These are phyloP conservation scores for Deilephila porcellus DNA, from an alignment of 2,888 invertebrate species.

Conservation along the genomic window DNA sequence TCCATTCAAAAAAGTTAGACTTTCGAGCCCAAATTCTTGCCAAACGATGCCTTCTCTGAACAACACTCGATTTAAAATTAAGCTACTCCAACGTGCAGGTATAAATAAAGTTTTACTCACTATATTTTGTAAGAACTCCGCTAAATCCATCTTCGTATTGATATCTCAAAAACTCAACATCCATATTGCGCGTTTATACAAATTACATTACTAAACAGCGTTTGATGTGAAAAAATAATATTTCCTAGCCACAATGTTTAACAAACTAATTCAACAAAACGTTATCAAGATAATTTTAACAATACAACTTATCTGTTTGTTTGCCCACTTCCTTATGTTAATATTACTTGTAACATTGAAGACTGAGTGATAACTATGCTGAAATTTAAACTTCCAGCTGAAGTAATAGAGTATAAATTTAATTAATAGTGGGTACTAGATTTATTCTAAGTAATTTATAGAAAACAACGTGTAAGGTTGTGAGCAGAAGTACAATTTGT, in stretches of 20 bases:
- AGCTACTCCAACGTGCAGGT: no score
- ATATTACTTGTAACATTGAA: conserved; percentile 2
- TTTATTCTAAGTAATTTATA: not conserved
- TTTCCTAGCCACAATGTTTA: conserved; percentile 8
- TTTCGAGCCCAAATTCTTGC: no score
- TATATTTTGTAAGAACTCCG: conserved; percentile 66
- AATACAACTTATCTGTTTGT: conserved; percentile 18
- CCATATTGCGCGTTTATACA: conserved; percentile 52
- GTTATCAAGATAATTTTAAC: conserved; percentile 24
- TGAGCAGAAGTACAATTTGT: not conserved
- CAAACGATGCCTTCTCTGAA: no score
- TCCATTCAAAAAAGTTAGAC: no score
- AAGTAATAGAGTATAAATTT: not conserved
- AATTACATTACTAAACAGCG: conserved; percentile 1
- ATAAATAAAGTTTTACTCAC: conserved; percentile 51
- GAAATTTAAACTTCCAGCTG: not conserved
- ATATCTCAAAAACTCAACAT: conserved; percentile 69
- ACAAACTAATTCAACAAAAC: conserved; percentile 10
- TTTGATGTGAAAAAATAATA: not conserved
- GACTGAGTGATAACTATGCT: not conserved
- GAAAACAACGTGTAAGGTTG: conserved; percentile 4
- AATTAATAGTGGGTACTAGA: not conserved
- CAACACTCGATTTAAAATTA: no score
- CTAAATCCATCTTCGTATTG: conserved; percentile 66
- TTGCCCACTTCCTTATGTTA: not conserved